These are phyloP conservation scores for Helogale parvula DNA, from an alignment of 2,113 vertebrate species.

Conservation along the genomic window DNA sequence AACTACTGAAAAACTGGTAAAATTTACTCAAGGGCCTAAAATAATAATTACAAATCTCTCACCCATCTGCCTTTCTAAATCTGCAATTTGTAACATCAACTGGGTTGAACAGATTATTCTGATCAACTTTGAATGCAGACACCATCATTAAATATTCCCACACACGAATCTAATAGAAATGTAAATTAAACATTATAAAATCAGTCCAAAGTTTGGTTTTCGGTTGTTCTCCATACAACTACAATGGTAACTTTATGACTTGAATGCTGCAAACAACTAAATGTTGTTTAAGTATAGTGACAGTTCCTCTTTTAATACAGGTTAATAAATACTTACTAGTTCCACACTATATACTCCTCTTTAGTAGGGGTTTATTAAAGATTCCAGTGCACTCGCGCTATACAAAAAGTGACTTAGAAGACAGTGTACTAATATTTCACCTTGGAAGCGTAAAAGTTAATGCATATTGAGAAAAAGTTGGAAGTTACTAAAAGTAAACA, in stretches of 20 bases:
- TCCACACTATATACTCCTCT: not conserved
- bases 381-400: not conserved
- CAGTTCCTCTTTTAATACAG: not conserved
- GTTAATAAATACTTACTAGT: not conserved
- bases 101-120: not conserved
- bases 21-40: not conserved
- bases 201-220: slow-evolving; percentile 42
- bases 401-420: not conserved
- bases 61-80: slow-evolving; percentile 15
- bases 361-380: slow-evolving; percentile 28
- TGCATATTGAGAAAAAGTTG: not conserved
- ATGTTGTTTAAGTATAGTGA: not conserved
- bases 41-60: not conserved
- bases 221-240: not conserved
- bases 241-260: not conserved
- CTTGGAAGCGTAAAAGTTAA: slow-evolving; percentile 5
- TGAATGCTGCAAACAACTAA: not conserved
- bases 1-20: not conserved
- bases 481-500: not conserved
- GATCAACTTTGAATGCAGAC: not conserved
- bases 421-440: not conserved
- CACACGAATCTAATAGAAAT: slow-evolving; percentile 23
- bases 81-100: not conserved
- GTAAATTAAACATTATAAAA: not conserved
- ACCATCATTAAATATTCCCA: not conserved